phyloP scores from a whole-genome alignment of 2,797 vertebrate genomes.

The Kryptopterus vitreolus region DNA sequence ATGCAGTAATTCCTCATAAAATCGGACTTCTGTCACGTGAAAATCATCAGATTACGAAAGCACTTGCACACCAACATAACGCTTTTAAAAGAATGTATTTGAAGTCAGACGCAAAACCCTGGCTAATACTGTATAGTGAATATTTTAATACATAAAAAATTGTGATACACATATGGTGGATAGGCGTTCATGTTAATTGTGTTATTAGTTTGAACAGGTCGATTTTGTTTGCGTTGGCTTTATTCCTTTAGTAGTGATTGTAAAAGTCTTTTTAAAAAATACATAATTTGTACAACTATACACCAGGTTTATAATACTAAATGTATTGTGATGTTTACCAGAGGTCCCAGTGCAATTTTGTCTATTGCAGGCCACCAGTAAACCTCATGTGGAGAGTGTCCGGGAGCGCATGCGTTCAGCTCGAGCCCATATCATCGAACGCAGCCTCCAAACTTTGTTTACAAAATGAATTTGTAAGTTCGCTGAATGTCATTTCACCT shows the following conservation, averaged over 20 bases:
- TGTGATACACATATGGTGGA: background rate
- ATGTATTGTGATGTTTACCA: background rate
- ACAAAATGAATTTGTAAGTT: constrained; percentile 2
- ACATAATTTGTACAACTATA: background rate
- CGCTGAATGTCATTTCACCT: background rate
- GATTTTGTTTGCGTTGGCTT: background rate
- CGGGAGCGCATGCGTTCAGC: constrained; percentile 76
- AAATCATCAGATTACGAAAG: background rate
- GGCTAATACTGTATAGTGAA: background rate
- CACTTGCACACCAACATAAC: background rate
- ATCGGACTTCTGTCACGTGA: background rate
- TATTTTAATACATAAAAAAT: background rate
- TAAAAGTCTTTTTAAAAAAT: background rate
- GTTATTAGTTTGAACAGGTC: background rate
- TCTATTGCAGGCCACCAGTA: constrained; percentile 80
- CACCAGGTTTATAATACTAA: background rate
- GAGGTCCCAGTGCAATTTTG: constrained; percentile 13
- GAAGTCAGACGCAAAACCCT: background rate
- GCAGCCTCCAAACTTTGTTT: constrained; percentile 78
- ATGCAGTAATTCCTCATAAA: background rate
- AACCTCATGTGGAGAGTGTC: constrained; percentile 76
- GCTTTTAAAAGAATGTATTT: background rate
- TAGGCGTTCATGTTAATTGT: background rate
- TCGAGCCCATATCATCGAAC: constrained; percentile 71
- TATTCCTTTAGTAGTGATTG: background rate